Conservation (phyloP, 2,113 vertebrate genomes). For the Rynchops niger region DNA sequence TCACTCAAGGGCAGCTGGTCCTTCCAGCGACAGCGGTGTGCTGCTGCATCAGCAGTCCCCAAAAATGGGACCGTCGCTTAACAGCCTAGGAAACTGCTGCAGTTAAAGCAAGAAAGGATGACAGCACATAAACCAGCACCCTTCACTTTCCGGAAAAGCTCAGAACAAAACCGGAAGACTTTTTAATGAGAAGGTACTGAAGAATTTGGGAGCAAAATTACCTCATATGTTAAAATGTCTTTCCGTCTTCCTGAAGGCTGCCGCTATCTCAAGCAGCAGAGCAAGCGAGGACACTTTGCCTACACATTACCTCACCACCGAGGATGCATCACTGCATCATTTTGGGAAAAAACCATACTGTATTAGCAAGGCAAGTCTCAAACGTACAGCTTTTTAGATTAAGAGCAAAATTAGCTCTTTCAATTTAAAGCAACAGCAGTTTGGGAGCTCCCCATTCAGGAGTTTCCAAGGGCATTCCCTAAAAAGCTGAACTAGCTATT, state of each 20-base stretch:
- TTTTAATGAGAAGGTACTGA: neutral
- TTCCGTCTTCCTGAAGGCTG: neutral
- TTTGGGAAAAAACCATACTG: neutral
- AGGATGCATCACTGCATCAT: neutral
- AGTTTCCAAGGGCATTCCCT: neutral
- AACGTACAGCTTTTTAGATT: neutral
- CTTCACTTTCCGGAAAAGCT: neutral
- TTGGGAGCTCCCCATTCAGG: neutral
- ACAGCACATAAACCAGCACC: neutral
- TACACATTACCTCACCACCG: neutral
- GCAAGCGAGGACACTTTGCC: neutral
- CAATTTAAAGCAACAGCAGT: neutral
- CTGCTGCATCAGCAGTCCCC: neutral
- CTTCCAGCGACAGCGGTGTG: neutral
- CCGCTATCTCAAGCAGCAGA: neutral
- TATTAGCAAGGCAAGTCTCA: neutral
- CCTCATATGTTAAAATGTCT: neutral
- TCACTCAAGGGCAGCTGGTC: neutral
- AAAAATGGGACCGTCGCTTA: fast-evolving
- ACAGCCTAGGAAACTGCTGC: neutral
- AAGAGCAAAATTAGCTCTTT: neutral
- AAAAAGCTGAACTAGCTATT: neutral
- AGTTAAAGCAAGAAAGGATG: neutral
- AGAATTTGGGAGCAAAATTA: neutral
- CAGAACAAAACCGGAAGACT: neutral